Conservation (phyloP, 2,888 invertebrate genomes). For the Catonia carolina region DNA sequence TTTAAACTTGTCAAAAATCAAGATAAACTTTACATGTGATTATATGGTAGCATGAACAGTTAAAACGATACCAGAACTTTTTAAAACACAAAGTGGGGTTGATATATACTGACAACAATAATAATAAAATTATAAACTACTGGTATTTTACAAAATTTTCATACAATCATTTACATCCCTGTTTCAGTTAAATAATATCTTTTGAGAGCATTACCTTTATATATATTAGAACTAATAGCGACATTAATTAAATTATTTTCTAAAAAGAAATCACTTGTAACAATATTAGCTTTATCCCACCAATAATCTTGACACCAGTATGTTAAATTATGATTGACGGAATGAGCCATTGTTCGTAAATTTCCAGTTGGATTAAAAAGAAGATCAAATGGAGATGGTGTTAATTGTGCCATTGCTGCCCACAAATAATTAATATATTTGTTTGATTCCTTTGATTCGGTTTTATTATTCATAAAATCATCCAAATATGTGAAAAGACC, state of each 20-base stretch:
- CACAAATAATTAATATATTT: constrained; percentile 37
- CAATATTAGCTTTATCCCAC: constrained; percentile 45
- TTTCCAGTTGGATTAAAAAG: constrained; percentile 30
- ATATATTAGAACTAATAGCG: constrained; percentile 44
- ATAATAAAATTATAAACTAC: no score
- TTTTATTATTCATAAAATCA: constrained; percentile 37
- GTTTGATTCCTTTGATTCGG: constrained; percentile 17
- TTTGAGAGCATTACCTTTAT: constrained; percentile 28
- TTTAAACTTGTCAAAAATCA: no score
- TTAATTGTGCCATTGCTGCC: constrained; percentile 49
- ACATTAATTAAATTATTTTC: constrained; percentile 47
- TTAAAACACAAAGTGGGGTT: no score
- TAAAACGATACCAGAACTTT: no score
- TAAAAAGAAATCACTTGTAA: constrained; percentile 48
- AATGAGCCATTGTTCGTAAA: constrained; percentile 31
- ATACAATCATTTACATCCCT: no score
- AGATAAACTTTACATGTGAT: no score
- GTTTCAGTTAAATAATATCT: constrained; percentile 22
- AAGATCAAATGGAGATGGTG: constrained; percentile 44
- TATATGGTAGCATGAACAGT: no score
- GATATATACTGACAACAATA: no score
- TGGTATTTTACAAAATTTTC: no score
- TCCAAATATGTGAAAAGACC: constrained; percentile 40
- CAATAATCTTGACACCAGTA: constrained; percentile 42
- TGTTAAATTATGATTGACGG: constrained; percentile 43